These are phyloP conservation scores for Aproaerema taeniolella DNA, from an alignment of 2,888 invertebrate genomes.

Conservation along the genomic window DNA sequence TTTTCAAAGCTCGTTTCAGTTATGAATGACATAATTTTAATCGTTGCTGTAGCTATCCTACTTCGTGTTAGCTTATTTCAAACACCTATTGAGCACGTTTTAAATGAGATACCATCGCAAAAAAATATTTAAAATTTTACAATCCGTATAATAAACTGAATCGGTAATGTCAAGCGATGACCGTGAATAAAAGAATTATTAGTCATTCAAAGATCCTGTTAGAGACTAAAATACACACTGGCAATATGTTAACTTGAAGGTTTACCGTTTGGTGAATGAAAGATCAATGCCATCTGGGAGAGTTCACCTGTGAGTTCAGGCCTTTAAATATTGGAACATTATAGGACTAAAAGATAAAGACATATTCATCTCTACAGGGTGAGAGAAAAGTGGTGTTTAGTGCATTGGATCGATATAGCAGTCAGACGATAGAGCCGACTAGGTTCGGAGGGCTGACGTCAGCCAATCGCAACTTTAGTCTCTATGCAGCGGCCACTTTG, in stretches of 20 bases:
- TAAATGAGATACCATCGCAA: no score
- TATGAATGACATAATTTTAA: slow-evolving; percentile 45
- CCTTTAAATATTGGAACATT: neutral
- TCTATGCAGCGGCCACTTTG: slow-evolving; percentile 59
- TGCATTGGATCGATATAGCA: slow-evolving; percentile 68
- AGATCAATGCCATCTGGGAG: slow-evolving; percentile 15
- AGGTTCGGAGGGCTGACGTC: slow-evolving; percentile 61
- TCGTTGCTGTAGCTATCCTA: slow-evolving; percentile 4
- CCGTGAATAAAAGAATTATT: slow-evolving; percentile 15
- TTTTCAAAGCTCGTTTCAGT: slow-evolving; percentile 34
- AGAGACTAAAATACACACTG: slow-evolving; percentile 14
- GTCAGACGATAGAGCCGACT: slow-evolving; percentile 50
- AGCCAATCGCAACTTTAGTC: slow-evolving; percentile 52
- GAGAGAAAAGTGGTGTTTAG: slow-evolving; percentile 37
- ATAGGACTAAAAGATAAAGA: neutral
- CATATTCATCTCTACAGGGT: no score
- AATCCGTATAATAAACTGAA: neutral
- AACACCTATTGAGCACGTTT: no score
- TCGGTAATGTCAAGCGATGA: slow-evolving; percentile 6
- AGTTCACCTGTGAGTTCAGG: neutral
- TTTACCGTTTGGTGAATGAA: slow-evolving; percentile 17
- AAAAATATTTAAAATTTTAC: neutral
- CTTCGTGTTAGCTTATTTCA: no score
- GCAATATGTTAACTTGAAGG: slow-evolving; percentile 16
- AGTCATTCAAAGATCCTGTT: slow-evolving; percentile 21